These are phyloP conservation scores for Eudasyphora cyanicolor DNA, from an alignment of 2,888 invertebrate species.

Conservation along the genomic window DNA sequence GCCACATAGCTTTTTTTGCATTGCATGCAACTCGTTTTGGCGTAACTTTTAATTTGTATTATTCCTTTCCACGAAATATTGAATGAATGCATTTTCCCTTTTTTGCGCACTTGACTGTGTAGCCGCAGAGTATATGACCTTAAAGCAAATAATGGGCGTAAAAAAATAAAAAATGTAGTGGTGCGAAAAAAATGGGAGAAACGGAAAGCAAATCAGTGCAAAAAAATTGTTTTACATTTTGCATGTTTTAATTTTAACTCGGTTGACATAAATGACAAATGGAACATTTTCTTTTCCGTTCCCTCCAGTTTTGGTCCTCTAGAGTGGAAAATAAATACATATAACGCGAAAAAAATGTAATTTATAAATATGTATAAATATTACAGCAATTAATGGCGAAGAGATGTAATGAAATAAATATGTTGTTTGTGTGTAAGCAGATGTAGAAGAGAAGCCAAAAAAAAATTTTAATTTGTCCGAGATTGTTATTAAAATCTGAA, in stretches of 20 bases:
- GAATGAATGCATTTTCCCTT: conserved; percentile 25
- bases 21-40: background rate
- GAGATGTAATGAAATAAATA: conserved; percentile 6
- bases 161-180: background rate
- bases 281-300: background rate
- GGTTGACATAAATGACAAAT: conserved; percentile 46
- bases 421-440: background rate
- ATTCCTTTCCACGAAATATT: background rate
- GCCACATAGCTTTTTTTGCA: background rate
- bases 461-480: background rate
- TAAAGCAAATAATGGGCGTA: conserved; percentile 36
- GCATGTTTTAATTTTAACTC: conserved; percentile 39
- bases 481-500: background rate
- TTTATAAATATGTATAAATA: conserved; percentile 9
- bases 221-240: conserved; percentile 16
- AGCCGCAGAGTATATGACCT: conserved; percentile 17
- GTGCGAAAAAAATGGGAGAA: background rate
- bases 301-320: too few relatives aligned
- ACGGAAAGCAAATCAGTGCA: background rate
- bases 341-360: background rate
- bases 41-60: background rate
- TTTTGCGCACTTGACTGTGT: conserved; percentile 31
- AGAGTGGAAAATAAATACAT: background rate
- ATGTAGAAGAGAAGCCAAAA: background rate
- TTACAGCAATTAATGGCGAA: background rate